Evolutionary conservation across 2,797 vertebrate species (phyloP).

Genomic region (Tympanoctomys barrerae): DNA sequence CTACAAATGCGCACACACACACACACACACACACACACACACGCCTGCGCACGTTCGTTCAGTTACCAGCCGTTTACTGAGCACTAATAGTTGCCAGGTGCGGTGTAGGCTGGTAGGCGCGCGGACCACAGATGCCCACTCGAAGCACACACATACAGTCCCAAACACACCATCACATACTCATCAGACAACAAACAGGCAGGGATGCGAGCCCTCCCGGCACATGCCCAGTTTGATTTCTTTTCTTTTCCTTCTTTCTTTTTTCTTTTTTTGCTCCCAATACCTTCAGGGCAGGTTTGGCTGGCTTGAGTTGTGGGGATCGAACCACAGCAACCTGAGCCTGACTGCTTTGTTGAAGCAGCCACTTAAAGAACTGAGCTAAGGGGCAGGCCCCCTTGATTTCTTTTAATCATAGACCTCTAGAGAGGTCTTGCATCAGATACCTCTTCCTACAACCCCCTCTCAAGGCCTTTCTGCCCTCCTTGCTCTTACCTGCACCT

Average conservation of each 20-base stretch:
- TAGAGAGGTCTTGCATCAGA: background rate
- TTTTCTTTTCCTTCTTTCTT: background rate
- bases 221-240: background rate
- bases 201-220: background rate
- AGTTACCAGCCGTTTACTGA: background rate
- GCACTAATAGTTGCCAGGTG: background rate
- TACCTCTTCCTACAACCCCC: background rate
- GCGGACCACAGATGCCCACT: background rate
- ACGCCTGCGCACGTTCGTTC: too few species aligned
- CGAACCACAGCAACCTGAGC: too few species aligned
- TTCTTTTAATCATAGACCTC: background rate
- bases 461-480: background rate
- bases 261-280: too few species aligned
- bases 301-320: too few species aligned
- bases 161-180: background rate
- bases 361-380: too few species aligned
- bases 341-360: too few species aligned
- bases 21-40: fast-evolving
- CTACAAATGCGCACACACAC: fast-evolving
- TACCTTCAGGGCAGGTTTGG: too few species aligned
- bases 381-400: background rate
- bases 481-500: background rate
- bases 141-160: background rate
- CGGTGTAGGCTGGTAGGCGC: background rate
- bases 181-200: background rate